Conservation (phyloP, 2,888 invertebrate species). For the Chydorus sphaericus region DNA sequence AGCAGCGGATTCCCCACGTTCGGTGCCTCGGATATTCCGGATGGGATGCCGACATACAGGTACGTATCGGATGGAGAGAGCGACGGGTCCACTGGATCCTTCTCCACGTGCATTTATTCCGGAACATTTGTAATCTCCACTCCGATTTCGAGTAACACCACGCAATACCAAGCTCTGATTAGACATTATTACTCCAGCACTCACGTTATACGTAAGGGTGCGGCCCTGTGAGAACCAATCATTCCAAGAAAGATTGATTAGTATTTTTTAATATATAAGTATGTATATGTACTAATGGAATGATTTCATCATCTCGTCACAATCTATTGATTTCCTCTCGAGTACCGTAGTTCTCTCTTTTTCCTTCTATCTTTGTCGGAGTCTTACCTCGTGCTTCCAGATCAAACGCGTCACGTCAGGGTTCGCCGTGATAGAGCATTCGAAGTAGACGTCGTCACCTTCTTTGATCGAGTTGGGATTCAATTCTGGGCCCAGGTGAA, state of each 20-base stretch:
- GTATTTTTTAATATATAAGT: neutral
- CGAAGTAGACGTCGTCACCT: conserved; percentile 26
- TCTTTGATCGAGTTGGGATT: conserved; percentile 25
- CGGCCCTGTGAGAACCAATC: neutral
- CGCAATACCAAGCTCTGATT: conserved; percentile 16
- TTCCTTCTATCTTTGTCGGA: too few species aligned
- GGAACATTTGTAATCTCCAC: conserved; percentile 16
- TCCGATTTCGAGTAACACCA: conserved; percentile 10
- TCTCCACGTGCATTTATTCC: conserved; percentile 17
- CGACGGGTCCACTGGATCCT: conserved; percentile 16
- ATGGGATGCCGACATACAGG: conserved; percentile 6
- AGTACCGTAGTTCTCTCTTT: neutral
- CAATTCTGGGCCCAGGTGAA: conserved; percentile 24
- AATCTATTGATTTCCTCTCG: neutral
- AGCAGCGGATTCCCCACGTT: conserved; percentile 4
- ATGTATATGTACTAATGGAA: neutral
- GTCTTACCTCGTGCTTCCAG: conserved; percentile 22
- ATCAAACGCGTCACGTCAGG: conserved; percentile 23
- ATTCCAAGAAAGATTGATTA: neutral
- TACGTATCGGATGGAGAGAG: conserved; percentile 15
- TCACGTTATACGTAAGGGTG: conserved; percentile 7
- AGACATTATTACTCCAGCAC: conserved; percentile 15
- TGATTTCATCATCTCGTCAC: neutral
- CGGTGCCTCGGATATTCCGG: neutral
- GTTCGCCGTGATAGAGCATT: conserved; percentile 24